Evolutionary conservation across 1,140 invertebrate genomes (phyloP).

Genomic region (Aphelenchoides besseyi): DNA sequence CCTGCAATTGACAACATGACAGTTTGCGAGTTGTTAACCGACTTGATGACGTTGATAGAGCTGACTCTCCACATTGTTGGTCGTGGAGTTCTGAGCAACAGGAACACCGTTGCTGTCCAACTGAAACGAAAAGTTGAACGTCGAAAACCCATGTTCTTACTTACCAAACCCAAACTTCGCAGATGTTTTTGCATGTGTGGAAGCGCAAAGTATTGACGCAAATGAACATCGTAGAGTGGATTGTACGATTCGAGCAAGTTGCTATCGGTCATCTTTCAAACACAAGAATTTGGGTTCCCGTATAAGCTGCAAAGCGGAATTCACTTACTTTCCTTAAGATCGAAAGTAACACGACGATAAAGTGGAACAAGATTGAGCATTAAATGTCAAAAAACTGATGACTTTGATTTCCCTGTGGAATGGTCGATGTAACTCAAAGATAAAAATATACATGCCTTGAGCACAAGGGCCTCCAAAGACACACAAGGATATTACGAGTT

Average conservation of each 20-base stretch:
- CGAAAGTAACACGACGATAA: too few species aligned
- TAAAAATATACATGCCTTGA: too few species aligned
- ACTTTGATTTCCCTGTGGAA: too few species aligned
- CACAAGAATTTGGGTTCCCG: too few species aligned
- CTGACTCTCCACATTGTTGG: constrained; percentile 39
- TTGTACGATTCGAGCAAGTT: constrained; percentile 7
- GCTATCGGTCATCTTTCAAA: background rate
- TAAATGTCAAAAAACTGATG: too few species aligned
- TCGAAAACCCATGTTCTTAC: background rate
- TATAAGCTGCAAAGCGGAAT: too few species aligned
- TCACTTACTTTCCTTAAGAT: too few species aligned
- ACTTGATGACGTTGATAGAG: constrained; percentile 43
- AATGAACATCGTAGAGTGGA: constrained; percentile 55
- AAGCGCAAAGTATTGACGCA: constrained; percentile 57
- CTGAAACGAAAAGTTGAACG: constrained; percentile 24
- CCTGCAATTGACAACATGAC: constrained; percentile 28
- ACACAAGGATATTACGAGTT: too few species aligned
- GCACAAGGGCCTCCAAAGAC: too few species aligned
- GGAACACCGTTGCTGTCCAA: constrained; percentile 42
- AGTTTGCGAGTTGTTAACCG: background rate
- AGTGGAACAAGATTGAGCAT: too few species aligned
- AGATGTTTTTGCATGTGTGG: constrained; percentile 61
- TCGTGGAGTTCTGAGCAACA: constrained; percentile 11
- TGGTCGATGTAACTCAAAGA: too few species aligned
- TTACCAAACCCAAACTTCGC: constrained; percentile 51